Base-by-base conservation (phyloP, 2,888 invertebrate genomes). In the Drosophila macrospina region DNA sequence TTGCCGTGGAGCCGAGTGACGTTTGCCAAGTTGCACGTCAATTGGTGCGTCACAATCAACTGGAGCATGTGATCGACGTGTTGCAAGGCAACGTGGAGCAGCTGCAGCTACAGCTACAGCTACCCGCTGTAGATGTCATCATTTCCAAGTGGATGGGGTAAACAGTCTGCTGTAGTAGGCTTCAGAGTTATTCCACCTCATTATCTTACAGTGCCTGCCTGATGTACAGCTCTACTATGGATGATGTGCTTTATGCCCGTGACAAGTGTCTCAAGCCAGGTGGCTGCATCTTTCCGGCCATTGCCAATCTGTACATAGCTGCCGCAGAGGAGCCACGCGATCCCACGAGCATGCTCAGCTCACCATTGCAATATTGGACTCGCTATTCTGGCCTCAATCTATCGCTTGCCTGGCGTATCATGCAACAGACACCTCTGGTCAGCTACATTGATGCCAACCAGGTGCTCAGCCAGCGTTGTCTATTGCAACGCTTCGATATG, bases 131-230 rank as follows among this genome's bases (percentile, higher is more conserved):
- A 4, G 79, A 79, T 7, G 39, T 79, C 5, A 78, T 81, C 10
- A 28, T 79, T 1, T 74, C 68, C 44, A 79, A 78, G 26, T 79
- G 79, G 82, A 78, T 79, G 79, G 79, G 79, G 79, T 81, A 52
- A 74, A 74, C 16, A 20, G 1, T 0, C 10, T 6, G n/a, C 2
- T n/a, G 1, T 3, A 11, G n/a, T 5, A 1, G 1, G 5, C 2
- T 0, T 24, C 10, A 8, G 0, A 7, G 1, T 11, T 20, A 34
- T 10, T 32, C 34, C 26, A 13, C 4, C 5, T 8, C 5, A 0
- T 3, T 2, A 26, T 13, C 20, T 8, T 13, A 1, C 11, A 78
- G 78, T 10, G 74, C 78, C 48, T 78, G 81, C 13, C 57, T 78
- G 2, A 55, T 78, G 78, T 70, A 44, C 42, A 78, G n/a, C 37